Percentiles rank a stretch among this genome's conserved stretches.
Conservation (phyloP, 2,113 vertebrate species). For the Xenus cinereus region DNA sequence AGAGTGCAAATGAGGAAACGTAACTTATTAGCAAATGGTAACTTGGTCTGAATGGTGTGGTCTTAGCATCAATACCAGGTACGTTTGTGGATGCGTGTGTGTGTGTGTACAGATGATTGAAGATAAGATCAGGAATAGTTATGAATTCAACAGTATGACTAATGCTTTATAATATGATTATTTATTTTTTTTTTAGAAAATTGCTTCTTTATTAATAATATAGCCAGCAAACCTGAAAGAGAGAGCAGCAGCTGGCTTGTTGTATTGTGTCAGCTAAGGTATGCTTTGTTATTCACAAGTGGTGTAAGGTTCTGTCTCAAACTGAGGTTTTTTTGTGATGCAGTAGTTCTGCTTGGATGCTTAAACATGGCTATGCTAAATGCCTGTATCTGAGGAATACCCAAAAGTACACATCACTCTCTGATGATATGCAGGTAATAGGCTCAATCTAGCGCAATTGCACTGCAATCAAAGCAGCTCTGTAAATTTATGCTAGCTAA, state of each 20-base stretch:
- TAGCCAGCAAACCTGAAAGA: neutral
- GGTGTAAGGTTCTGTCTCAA: neutral
- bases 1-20: neutral
- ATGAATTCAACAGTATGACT: neutral
- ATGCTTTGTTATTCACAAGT: neutral
- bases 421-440: neutral
- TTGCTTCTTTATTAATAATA: neutral
- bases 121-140: neutral
- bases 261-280: neutral
- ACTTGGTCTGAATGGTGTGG: neutral
- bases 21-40: neutral
- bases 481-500: neutral
- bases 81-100: neutral
- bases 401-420: neutral
- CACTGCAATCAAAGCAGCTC: neutral
- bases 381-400: neutral
- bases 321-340: neutral
- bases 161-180: neutral
- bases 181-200: neutral
- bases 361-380: neutral
- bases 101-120: neutral
- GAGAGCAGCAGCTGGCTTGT: neutral
- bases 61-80: neutral
- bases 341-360: neutral
- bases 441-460: neutral